Conservation (phyloP, 2,888 invertebrate genomes). For the Metacarcinus magister region DNA sequence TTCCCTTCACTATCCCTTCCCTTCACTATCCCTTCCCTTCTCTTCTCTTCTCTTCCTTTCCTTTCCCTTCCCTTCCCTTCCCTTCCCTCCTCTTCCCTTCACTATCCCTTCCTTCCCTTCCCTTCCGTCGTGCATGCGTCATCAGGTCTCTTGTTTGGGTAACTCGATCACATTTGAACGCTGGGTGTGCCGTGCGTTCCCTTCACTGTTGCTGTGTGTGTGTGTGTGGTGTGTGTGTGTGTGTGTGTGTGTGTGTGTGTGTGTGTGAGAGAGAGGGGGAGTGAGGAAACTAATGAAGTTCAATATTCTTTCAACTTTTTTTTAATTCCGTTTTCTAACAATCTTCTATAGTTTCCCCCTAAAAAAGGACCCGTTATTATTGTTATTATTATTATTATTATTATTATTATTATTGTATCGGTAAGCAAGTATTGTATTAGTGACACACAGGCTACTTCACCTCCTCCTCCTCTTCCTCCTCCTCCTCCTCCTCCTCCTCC, state of each 20-base stretch:
- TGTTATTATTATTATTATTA: no score
- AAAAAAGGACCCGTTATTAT: no score
- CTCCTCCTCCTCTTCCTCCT: no score
- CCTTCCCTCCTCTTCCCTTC: not conserved
- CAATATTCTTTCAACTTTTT: not conserved
- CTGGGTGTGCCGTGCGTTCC: not conserved
- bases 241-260: constrained; percentile 2
- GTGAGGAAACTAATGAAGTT: not conserved
- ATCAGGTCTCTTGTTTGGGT: not conserved
- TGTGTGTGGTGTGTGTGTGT: constrained; percentile 20
- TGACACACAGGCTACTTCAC: no score
- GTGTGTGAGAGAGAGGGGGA: not conserved
- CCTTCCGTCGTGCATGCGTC: not conserved
- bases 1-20: not conserved
- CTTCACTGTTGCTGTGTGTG: not conserved
- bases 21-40: not conserved
- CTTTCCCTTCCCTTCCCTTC: not conserved
- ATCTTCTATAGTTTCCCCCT: no score
- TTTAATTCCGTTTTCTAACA: no score
- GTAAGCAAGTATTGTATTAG: no score
- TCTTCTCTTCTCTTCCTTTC: not conserved
- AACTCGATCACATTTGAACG: not conserved
- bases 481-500: no score
- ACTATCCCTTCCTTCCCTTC: not conserved
- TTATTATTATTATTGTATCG: no score